phyloP scores from a whole-genome alignment of 2,113 vertebrate species.

The Bungarus multicinctus region DNA sequence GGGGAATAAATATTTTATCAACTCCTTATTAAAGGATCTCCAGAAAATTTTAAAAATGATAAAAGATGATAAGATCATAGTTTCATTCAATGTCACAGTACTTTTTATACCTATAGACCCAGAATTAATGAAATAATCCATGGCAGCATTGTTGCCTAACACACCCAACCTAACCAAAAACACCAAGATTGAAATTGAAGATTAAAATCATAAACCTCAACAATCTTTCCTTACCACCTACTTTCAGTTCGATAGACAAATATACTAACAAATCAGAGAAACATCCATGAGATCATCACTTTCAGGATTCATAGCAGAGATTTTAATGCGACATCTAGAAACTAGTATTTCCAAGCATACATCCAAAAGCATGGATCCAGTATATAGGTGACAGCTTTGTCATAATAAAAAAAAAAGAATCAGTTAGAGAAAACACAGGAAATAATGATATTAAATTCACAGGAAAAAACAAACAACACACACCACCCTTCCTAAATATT shows the following conservation, averaged over 20 bases:
- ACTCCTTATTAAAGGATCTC: neutral
- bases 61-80: neutral
- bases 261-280: neutral
- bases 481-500: neutral
- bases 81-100: neutral
- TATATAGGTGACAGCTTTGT: neutral
- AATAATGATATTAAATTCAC: neutral
- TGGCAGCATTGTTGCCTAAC: neutral
- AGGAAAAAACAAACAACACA: neutral
- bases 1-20: neutral
- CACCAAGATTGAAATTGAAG: neutral
- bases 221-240: neutral
- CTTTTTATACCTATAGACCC: neutral
- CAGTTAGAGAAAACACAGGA: neutral
- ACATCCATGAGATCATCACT: neutral
- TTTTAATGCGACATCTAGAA: neutral
- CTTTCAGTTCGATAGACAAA: neutral
- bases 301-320: neutral
- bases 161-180: neutral
- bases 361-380: neutral
- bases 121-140: neutral
- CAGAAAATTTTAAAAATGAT: neutral
- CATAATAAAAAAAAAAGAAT: neutral
- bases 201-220: neutral
- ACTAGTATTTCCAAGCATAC: neutral